Evolutionary conservation across 2,888 invertebrate genomes (phyloP).

Genomic region (Pantelozetes paolii): DNA sequence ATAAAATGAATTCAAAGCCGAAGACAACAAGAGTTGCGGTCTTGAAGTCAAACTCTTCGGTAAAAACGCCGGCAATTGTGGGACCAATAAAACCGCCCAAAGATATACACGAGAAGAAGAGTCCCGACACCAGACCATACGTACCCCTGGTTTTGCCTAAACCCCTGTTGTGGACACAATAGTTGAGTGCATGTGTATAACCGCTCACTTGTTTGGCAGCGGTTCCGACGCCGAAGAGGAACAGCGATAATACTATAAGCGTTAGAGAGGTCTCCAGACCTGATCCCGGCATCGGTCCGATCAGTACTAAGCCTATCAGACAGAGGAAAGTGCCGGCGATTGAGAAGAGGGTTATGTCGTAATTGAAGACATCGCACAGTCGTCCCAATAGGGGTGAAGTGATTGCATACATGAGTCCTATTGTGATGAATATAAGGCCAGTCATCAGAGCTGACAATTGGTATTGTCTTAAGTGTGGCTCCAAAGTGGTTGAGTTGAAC

Average conservation of each 20-base stretch:
- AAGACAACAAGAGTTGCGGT: too few relatives aligned
- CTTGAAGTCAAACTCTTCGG: conserved; percentile 13
- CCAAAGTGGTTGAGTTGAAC: conserved; percentile 80
- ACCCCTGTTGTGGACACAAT: conserved; percentile 18
- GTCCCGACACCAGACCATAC: conserved; percentile 78
- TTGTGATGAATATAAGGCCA: conserved; percentile 76
- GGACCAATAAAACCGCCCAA: conserved; percentile 41
- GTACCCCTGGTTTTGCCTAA: conserved; percentile 80
- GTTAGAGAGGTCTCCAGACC: conserved; percentile 21
- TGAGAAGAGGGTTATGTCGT: conserved; percentile 12
- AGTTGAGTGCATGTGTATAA: conserved; percentile 40
- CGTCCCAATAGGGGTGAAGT: conserved; percentile 57
- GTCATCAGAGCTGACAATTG: conserved; percentile 61
- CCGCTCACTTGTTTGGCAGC: conserved; percentile 39
- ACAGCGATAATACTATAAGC: neutral
- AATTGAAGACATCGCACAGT: conserved; percentile 19
- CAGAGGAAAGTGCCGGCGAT: conserved; percentile 25
- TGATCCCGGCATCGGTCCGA: conserved; percentile 33
- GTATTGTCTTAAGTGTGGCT: conserved; percentile 69
- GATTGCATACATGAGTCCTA: conserved; percentile 71
- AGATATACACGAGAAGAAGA: conserved; percentile 55
- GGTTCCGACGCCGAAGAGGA: conserved; percentile 40
- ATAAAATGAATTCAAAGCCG: too few relatives aligned
- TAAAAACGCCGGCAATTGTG: conserved; percentile 38
- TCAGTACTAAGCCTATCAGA: conserved; percentile 25